Evolutionary conservation across 2,113 vertebrate genomes (phyloP), one percentile per base, ranked within the genome.

Genomic region (Sebastes schlegelii): DNA sequence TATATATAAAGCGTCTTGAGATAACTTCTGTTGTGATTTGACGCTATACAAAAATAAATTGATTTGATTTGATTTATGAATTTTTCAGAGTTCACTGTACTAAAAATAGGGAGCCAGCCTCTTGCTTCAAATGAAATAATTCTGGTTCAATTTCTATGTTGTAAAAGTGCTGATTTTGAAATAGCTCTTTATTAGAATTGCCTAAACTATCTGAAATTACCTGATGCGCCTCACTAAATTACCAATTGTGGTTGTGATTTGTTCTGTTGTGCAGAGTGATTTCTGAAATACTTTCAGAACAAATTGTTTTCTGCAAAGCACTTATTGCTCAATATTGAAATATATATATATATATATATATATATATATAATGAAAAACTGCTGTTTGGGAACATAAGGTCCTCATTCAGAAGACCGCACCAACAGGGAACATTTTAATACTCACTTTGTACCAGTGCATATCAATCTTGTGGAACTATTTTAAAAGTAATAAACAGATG

Each of bases 81-180:
- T 87, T 49, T 67, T 49, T 74, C 5, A 46, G 10, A 71, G 63
- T 71, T 73, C 62, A 62, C 42, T 65, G n/a, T 54, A 51, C 21
- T 65, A 42, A 67, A 88, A 60, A 77, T 42, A 72, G 42, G 5
- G 21, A 48, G 9, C 6, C 17, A 26, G 21, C 34, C 34, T 55
- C 6, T 43, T 76, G 46, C 45, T 45, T 66, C 6, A 68, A 13
- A 74, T 46, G 0, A 69, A 80, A 62, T 74, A 6, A 66, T 75
- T 65, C 40, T 1, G 8, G 76, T 81, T 84, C 9, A 77, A 68
- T 84, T 64, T 26, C 12, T 26, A 19, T 52, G 3, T 14, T 45
- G 19, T 8, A 42, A 61, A 23, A 68, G 40, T 70, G 60, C 43
- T 62, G 11, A 67, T 80, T 70, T 69, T 8, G 9, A 48, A 0